phyloP scores from a whole-genome alignment of 2,797 vertebrate species.

The Hirundo rustica region DNA sequence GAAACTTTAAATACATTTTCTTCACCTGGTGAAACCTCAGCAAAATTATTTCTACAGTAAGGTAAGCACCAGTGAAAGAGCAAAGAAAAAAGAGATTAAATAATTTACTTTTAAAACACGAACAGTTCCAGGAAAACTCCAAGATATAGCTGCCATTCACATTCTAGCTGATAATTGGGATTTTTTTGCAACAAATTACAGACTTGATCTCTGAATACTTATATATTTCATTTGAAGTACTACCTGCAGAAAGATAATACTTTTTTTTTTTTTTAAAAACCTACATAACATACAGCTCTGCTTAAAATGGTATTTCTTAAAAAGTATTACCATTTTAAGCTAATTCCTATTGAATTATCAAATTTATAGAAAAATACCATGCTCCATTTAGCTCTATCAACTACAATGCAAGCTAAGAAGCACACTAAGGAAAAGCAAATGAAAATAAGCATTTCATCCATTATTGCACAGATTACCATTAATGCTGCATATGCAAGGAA shows the following conservation, averaged over 20 bases:
- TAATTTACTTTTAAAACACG: not conserved
- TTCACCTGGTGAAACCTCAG: not conserved
- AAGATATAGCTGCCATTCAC: not conserved
- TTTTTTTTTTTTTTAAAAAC: not conserved
- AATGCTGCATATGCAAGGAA: slow-evolving; percentile 18
- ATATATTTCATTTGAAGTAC: not conserved
- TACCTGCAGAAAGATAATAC: not conserved
- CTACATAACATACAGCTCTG: not conserved
- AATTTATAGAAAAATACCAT: slow-evolving; percentile 9
- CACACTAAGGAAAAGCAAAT: slow-evolving; percentile 47
- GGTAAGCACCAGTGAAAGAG: not conserved
- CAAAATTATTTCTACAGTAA: not conserved
- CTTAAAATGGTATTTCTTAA: slow-evolving; percentile 5
- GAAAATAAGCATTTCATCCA: not conserved
- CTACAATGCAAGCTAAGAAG: slow-evolving; percentile 45
- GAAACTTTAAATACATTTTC: not conserved
- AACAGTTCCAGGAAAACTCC: not conserved
- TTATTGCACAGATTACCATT: not conserved
- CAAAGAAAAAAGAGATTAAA: not conserved
- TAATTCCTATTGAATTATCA: not conserved
- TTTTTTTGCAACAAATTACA: not conserved
- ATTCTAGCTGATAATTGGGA: not conserved
- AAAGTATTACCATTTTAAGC: slow-evolving; percentile 12
- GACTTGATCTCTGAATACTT: not conserved
- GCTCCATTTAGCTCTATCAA: slow-evolving; percentile 32